phyloP scores from a whole-genome alignment of 2,113 vertebrate genomes.

The Ornithorhynchus anatinus region DNA sequence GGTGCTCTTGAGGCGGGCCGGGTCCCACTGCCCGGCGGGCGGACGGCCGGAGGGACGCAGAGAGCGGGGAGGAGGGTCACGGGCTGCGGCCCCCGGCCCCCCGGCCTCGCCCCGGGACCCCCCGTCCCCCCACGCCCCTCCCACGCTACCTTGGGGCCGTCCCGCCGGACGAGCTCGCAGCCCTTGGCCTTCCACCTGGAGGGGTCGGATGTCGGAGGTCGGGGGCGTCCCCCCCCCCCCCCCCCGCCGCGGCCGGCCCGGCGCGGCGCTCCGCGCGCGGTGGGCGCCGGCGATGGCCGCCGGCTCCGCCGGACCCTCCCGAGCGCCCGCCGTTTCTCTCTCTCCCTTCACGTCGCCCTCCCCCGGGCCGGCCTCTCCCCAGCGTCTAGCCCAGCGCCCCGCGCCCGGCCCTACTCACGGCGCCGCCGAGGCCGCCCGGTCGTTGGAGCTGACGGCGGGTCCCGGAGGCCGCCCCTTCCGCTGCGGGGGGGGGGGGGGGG shows the following conservation, averaged over 20 bases:
- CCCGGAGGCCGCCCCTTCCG: slow-evolving; percentile 87
- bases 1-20: slow-evolving; percentile 84
- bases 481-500: slow-evolving; percentile 74
- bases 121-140: background rate
- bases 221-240: accelerated
- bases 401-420: slow-evolving; percentile 66
- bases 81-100: background rate
- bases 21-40: slow-evolving; percentile 85
- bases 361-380: no score
- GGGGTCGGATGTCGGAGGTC: background rate
- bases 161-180: slow-evolving; percentile 85
- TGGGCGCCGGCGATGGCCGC: no score
- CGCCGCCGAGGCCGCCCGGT: slow-evolving; percentile 60
- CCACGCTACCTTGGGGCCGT: slow-evolving; percentile 89
- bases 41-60: background rate
- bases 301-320: no score
- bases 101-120: background rate
- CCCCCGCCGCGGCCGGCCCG: accelerated
- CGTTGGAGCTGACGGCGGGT: slow-evolving; percentile 69
- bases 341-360: no score
- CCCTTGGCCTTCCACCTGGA: slow-evolving; percentile 85
- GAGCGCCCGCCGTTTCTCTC: no score
- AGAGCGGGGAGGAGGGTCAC: slow-evolving; percentile 32
- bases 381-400: no score
- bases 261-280: no score